Base-by-base conservation (phyloP, 2,797 vertebrate species). In the Discoglossus pictus region DNA sequence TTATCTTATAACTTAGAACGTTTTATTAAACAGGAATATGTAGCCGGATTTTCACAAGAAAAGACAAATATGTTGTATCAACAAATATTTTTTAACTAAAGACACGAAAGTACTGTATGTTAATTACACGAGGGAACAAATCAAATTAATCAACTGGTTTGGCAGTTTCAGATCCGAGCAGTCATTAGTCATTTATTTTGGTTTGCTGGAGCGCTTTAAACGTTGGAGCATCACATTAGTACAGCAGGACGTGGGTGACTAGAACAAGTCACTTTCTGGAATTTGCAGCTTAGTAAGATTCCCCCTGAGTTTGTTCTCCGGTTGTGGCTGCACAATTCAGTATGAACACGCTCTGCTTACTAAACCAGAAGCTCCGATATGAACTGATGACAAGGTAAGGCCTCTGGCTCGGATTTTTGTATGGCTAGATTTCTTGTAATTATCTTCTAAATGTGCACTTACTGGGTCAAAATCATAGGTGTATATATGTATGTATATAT, bases 131-230 rank as follows among this genome's bases (percentile, higher is more conserved):
- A 38, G 70, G 52, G 64, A 43, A 65, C 43, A n/a, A 77, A 63
- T 75, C 73, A 73, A 81, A 74, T 72, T 70, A 78, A 75, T 77
- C 65, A 73, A 75, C 75, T 65, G 75, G 68, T 78, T 84, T 80
- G 76, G 77, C 78, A 74, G 72, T 80, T 82, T 79, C 65, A 73
- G 58, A 61, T 76, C 84, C 76, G 75, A 82, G 70, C 79, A 77
- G 16, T 18, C 64, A 78, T 87, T 89, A 86, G 82, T 87, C 83
- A 89, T 82, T 78, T 77, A 58, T 81, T 78, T 79, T 76, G 72
- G 51, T 89, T 88, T 88, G 86, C 84, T 86, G 83, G 86, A 85
- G 86, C 87, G 76, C 81, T 82, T 79, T 79, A 81, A 74, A 74
- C 76, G 75, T 74, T 77, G 65, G 80, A 73, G 64, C 8, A 31